Evolutionary conservation across 2,888 invertebrate species (phyloP), one percentile per base, ranked within the genome.

Genomic region (Tubulanus polymorphus): DNA sequence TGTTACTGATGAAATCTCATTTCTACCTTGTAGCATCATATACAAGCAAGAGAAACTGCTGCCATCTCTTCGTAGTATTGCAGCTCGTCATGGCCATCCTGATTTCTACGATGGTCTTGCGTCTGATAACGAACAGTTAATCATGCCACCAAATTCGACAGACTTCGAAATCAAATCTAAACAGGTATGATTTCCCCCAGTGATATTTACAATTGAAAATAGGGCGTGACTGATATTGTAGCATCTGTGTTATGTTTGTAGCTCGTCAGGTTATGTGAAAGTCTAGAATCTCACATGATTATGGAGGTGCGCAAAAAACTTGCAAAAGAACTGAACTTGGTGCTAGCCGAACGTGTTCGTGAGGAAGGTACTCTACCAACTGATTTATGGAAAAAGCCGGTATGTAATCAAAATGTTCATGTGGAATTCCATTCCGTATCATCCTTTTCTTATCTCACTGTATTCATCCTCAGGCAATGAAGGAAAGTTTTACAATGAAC

Each of bases 331-430:
- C 49, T 74, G 25, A 73, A 73, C 23, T 56, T 78, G 50, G 75
- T 72, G 15, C 53, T 76, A 20, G 67, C 77, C 6, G 79, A 79
- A 61, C 57, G 77, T 46, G 67, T 68, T 1, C 47, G 78, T 10
- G 78, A 77, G 53, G 78, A 79, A 54, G 69, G 67, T n/a, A 72
- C 71, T n/a, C 61, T 77, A 51, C 74, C 79, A 0, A 76, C 75
- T n/a, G 79, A 79, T 60, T 65, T 79, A 27, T 79, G 79, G 79
- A 78, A 78, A 58, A 69, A 66, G 61, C 70, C 74, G 20, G 78
- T 77, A 56, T 69, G 73, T 59, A 28, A 10, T n/a, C n/a, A n/a
- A n/a, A n/a, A n/a, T n/a, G n/a, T n/a, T n/a, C n/a, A n/a, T n/a
- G n/a, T n/a, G n/a, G n/a, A n/a, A n/a, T n/a, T n/a, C n/a, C n/a